Percentiles rank a stretch among this genome's conserved stretches.
These are phyloP conservation scores for Ganaspis sp. DNA, from an alignment of 1,140 invertebrate species.

Conservation along the genomic window DNA sequence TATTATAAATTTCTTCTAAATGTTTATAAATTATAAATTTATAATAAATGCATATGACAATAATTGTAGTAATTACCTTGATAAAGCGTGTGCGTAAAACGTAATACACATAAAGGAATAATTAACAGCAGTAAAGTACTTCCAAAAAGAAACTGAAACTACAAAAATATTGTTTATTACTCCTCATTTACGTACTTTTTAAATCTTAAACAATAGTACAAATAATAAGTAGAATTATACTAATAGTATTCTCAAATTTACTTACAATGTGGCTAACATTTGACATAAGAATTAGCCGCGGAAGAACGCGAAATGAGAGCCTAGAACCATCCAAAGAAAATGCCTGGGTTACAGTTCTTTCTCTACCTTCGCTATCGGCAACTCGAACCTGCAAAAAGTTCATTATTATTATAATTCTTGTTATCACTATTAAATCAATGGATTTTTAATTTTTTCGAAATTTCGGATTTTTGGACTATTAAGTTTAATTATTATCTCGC, in stretches of 20 bases:
- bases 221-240: no score
- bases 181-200: slow-evolving; percentile 21
- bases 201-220: no score
- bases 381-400: slow-evolving; percentile 78
- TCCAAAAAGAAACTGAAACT: slow-evolving; percentile 85
- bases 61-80: slow-evolving; percentile 78
- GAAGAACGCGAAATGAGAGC: slow-evolving; percentile 81
- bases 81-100: slow-evolving; percentile 77
- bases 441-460: no score
- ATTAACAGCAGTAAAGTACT: slow-evolving; percentile 79
- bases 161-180: slow-evolving; percentile 56
- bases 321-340: slow-evolving; percentile 87
- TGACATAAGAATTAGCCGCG: slow-evolving; percentile 85
- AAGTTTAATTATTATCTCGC: no score
- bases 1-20: no score
- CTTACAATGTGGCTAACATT: slow-evolving; percentile 85
- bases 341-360: slow-evolving; percentile 79
- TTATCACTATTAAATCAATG: no score
- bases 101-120: slow-evolving; percentile 80
- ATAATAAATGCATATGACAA: no score
- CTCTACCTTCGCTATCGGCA: slow-evolving; percentile 79
- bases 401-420: slow-evolving; percentile 15
- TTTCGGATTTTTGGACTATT: no score
- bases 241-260: slow-evolving; percentile 48
- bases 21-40: no score